Base-by-base conservation (phyloP, 2,888 invertebrate species). In the Tachina lurida region DNA sequence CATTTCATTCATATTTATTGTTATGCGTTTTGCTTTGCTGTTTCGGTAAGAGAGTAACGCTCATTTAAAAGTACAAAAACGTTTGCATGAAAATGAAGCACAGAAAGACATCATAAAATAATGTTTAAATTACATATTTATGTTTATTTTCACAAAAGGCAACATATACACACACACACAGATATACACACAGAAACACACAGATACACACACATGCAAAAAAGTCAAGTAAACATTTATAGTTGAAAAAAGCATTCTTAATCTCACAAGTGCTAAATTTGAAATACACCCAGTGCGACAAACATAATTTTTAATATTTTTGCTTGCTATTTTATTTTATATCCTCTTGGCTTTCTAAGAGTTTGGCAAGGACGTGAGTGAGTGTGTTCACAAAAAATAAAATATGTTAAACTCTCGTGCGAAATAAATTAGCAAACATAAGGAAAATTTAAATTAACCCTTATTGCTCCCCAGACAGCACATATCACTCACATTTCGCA, bases 401-500 rank as follows among this genome's bases (percentile, higher is more conserved):
- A 84, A 52, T 58, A 74, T 70, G 39, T 68, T 62, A 68, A 86
- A 84, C 77, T 86, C 86, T 84, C 81, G 82, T 81, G 86, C 84
- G 81, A 87, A 73, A 82, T 80, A 87, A 87, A 85, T 79, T 80
- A 70, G 74, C 60, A 54, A 49, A 73, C 74, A 76, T 76, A 85
- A 79, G 82, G 80, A 84, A 88, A 88, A 88, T 87, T 88, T 88
- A 89, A 90, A 90, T 90, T 89, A 88, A 89, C 89, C 87, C 88
- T 88, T 90, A 89, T 89, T 88, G 88, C 87, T 87, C 87, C 88
- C 88, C 86, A 87, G 88, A 87, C 88, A 88, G 87, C 87, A 88
- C 87, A 88, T 89, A 89, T 88, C 89, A 88, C 88, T 89, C 89
- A 88, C 89, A 89, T 88, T 88, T 88, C 83, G 79, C 56, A 76